Percentiles rank a stretch among this genome's conserved stretches.
phyloP scores from a whole-genome alignment of 2,797 vertebrate genomes.

The Ctenosaura bakeri region DNA sequence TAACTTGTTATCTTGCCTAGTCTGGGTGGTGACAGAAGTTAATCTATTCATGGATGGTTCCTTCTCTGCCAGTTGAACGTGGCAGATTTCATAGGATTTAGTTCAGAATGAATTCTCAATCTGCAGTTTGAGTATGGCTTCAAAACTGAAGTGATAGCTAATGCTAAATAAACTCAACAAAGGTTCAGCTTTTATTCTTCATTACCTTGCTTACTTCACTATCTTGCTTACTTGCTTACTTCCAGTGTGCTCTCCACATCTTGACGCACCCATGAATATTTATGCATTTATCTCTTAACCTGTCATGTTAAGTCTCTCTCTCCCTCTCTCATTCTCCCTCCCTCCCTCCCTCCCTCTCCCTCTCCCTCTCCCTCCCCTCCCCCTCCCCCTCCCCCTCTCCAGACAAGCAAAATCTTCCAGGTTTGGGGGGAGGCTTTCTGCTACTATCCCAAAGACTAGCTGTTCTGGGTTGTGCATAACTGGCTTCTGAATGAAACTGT shows the following conservation, averaged over 20 bases:
- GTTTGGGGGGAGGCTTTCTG: not conserved
- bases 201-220: not conserved
- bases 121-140: not conserved
- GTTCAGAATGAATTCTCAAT: not conserved
- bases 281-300: not conserved
- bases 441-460: not conserved
- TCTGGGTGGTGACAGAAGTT: no score
- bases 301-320: not conserved
- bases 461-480: not conserved
- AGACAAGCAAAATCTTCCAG: not conserved
- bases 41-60: no score
- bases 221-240: not conserved
- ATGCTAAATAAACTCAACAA: not conserved
- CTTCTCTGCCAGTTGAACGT: not conserved
- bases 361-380: no score
- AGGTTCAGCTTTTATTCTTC: not conserved
- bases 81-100: not conserved
- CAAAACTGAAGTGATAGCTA: not conserved
- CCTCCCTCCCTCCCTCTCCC: rapidly evolving
- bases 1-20: no score
- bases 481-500: not conserved
- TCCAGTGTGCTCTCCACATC: not conserved
- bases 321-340: no score
- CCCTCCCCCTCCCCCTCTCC: no score
- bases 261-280: not conserved